Base-by-base conservation (phyloP, 2,888 invertebrate species). In the Brenthis daphne region DNA sequence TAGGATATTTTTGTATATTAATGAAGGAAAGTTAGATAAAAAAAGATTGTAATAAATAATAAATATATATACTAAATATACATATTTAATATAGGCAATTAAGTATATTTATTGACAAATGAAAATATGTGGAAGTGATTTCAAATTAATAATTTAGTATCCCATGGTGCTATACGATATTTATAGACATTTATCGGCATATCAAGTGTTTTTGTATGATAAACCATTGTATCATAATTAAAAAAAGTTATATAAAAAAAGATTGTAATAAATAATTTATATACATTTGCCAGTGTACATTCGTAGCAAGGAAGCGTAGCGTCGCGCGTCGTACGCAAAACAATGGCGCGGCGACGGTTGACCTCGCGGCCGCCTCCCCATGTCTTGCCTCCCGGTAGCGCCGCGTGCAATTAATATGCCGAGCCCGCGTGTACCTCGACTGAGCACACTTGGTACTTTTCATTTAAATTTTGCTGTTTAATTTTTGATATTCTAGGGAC, bases 391-490 rank as follows among this genome's bases (percentile, higher is more conserved):
- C 86, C 87, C 89, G 90, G 90, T 90, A 89, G 91, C 90, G 87
- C 91, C 92, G 92, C 92, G 90, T 92, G 92, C 92, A 92, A 92
- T 92, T 92, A 92, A 92, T 92, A 92, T 92, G 92, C 92, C 90
- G 90, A 90, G 90, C 87, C 92, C 91, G 91, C 92, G 90, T 82
- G 77, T 82, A 84, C 78, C 3, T 64, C 75, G 83, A 77, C 71
- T 12, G 20, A 57, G 0, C 2, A 0, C 16, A 51, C 70, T 86
- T 85, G 85, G 78, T 84, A 79, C 84, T 88, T n/a, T n/a, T 8
- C 13, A 12, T 29, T 81, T 65, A 29, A 54, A 61, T 48, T 57
- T 66, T 63, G 75, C 69, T 69, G 24, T 65, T 43, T n/a, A n/a
- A 64, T 47, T 65, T 65, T 8, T 5, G 20, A 14, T 16, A 12